Evolutionary conservation across 2,888 invertebrate genomes (phyloP).

Genomic region (Caenorhabditis doughertyi): DNA sequence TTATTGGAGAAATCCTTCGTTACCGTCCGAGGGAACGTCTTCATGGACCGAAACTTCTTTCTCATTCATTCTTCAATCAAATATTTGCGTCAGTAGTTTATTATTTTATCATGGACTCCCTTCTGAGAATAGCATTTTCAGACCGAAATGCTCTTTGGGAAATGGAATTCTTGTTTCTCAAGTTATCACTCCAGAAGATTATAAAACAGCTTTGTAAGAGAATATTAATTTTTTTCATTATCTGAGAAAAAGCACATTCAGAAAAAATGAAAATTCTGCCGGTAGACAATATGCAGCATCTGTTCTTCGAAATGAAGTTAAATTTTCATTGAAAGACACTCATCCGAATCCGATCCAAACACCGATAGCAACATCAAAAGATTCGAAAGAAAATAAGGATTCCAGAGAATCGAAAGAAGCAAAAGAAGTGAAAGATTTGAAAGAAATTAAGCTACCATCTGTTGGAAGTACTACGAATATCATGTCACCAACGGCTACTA

Average conservation of each 20-base stretch:
- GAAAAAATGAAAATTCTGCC: constrained; percentile 34
- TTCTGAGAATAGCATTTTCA: constrained; percentile 9
- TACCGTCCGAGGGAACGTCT: constrained; percentile 72
- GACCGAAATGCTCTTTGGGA: constrained; percentile 45
- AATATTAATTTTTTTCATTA: background rate
- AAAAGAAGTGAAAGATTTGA: constrained; percentile 4
- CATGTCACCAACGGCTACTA: constrained; percentile 22
- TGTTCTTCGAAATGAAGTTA: constrained; percentile 29
- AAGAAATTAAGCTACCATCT: background rate
- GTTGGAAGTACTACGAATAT: constrained; percentile 17
- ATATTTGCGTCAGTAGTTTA: constrained; percentile 58
- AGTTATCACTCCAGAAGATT: constrained; percentile 66
- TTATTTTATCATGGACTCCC: background rate
- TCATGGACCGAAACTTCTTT: constrained; percentile 70
- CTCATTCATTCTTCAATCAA: constrained; percentile 69
- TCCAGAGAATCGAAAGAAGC: constrained; percentile 23
- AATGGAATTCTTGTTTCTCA: constrained; percentile 66
- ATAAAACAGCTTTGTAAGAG: constrained; percentile 50
- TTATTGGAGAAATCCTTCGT: constrained; percentile 68
- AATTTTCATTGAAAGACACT: constrained; percentile 35
- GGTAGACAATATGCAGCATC: constrained; percentile 40
- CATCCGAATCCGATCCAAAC: background rate
- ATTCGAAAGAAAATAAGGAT: constrained; percentile 3
- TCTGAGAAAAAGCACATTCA: background rate
- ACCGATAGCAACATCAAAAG: background rate